Base-by-base conservation (phyloP, 2,888 invertebrate species). In the Agrochola circellaris region DNA sequence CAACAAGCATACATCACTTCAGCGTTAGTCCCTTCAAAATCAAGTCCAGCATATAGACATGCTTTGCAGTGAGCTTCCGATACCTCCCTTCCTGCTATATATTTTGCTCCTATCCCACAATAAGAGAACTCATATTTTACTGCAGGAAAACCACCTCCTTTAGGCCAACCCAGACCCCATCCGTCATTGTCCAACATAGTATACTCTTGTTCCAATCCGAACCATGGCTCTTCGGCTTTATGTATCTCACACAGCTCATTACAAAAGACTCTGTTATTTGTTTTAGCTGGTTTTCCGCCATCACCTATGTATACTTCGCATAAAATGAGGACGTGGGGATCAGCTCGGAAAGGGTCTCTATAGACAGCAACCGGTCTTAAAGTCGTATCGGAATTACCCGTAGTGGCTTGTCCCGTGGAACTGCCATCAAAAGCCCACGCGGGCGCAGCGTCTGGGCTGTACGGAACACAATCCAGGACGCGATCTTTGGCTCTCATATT, bases 1-100 rank as follows among this genome's bases (percentile, higher is more conserved):
- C 98, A 98, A 97, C 98, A 99, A 48, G 98, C 98, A 38, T 98
- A 98, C 99, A 99, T 99, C 45, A 99, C 99, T 96, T 99, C 99
- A 9, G 99, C 99, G 93, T 99, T 99, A 56, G 98, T 98, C 56
- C 99, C 99, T 85, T 98, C 97, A 88, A 99, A 98, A 89, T 98
- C 98, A 82, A 99, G 97, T 65, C 99, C 99, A 79, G 99, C 98
- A 94, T 99, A 99, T 71, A 99, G 97, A 92, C 99, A 99, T 15
- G 99, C 96, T 83, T 95, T 94, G 0, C 92, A 90, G 91, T 99
- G 99, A 15, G 99, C 98, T 95, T 99, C 99, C 30, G 98, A 97
- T 83, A 99, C 97, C 92, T 99, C 99, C 79, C 99, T 97, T 11
- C 99, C 99, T 91, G 98, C 99, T 15, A 99, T 98, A 94, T 98